These are phyloP conservation scores for Andrena hattorfiana DNA, from an alignment of 2,888 invertebrate genomes.

Conservation along the genomic window DNA sequence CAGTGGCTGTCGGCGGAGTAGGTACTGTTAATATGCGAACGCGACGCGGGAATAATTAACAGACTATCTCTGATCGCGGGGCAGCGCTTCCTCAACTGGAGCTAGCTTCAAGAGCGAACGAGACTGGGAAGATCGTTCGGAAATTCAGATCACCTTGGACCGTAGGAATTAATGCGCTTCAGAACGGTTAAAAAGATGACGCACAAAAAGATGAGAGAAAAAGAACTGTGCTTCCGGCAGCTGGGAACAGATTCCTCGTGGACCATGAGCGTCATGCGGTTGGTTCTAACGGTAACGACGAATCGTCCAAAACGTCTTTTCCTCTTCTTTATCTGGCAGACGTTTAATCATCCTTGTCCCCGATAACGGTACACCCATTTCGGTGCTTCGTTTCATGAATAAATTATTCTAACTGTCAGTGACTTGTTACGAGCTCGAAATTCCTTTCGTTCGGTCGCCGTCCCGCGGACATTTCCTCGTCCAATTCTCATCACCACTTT, in stretches of 20 bases:
- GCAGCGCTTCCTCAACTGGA: neutral
- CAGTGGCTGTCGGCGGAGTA: neutral
- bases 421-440: slow-evolving; percentile 28
- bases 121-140: neutral
- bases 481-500: slow-evolving; percentile 4
- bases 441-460: slow-evolving; percentile 9
- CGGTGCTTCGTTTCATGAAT: slow-evolving; percentile 77
- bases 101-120: neutral
- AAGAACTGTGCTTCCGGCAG: slow-evolving; percentile 29
- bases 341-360: slow-evolving; percentile 74
- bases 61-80: slow-evolving; percentile 32
- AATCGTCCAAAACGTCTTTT: slow-evolving; percentile 76
- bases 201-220: neutral
- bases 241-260: slow-evolving; percentile 33
- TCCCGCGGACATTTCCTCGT: slow-evolving; percentile 1
- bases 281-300: slow-evolving; percentile 77
- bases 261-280: slow-evolving; percentile 61
- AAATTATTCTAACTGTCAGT: slow-evolving; percentile 76
- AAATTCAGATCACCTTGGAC: neutral
- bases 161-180: too few species aligned
- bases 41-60: slow-evolving; percentile 34
- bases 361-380: slow-evolving; percentile 81
- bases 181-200: neutral
- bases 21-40: slow-evolving; percentile 58
- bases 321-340: slow-evolving; percentile 71